phyloP scores from a whole-genome alignment of 2,113 vertebrate genomes.

The Ictalurus furcatus region DNA sequence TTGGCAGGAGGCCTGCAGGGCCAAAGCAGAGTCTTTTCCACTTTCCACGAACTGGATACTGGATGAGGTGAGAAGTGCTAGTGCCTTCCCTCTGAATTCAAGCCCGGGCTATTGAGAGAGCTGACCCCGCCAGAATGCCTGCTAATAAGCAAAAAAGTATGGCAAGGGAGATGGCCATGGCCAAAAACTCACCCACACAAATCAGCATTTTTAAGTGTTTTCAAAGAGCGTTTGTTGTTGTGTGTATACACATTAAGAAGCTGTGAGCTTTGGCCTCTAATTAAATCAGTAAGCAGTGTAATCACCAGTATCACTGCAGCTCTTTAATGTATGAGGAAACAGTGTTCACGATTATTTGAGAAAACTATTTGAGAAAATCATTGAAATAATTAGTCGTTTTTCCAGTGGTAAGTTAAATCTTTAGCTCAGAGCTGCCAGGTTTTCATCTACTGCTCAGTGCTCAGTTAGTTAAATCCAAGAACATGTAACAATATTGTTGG shows the following conservation, averaged over 20 bases:
- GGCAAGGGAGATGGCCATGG: conserved; percentile 52
- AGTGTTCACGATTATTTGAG: neutral
- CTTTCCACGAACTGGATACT: conserved; percentile 20
- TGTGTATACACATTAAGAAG: neutral
- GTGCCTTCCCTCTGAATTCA: conserved; percentile 63
- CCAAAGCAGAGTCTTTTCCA: conserved; percentile 46
- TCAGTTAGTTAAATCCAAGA: neutral
- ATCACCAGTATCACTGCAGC: neutral
- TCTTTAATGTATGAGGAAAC: neutral
- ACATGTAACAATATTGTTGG: neutral
- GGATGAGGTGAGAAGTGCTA: conserved; percentile 55
- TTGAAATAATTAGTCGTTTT: neutral
- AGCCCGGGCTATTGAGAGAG: conserved; percentile 49
- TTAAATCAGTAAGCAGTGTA: neutral
- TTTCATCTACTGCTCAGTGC: neutral
- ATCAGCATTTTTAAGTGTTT: conserved; percentile 30
- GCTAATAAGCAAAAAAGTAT: conserved; percentile 53
- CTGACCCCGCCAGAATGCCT: conserved; percentile 66
- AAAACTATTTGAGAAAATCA: neutral
- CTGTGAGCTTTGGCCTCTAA: neutral
- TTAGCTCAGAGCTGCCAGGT: neutral
- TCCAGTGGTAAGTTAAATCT: neutral
- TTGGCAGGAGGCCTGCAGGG: conserved; percentile 41
- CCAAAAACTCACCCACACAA: conserved; percentile 22
- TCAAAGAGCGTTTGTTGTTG: neutral